Percentiles rank a stretch among this genome's conserved stretches.
Conservation (phyloP, 2,888 invertebrate genomes). For the Mantis religiosa region DNA sequence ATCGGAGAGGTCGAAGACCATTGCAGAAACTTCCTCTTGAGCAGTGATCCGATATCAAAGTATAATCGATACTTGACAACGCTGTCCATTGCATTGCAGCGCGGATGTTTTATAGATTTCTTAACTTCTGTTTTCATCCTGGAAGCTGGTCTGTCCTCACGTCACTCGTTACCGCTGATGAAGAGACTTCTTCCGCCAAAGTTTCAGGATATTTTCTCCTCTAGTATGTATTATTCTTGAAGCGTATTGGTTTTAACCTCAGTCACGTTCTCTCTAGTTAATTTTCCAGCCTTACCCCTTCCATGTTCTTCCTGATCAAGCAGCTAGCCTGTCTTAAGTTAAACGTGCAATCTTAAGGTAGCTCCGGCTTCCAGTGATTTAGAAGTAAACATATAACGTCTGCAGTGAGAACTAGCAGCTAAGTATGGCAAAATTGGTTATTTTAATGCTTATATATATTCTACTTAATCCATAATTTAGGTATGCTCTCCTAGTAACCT, state of each 20-base stretch:
- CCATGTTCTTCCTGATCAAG: neutral
- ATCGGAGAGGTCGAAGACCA: too few relatives aligned
- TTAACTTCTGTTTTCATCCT: neutral
- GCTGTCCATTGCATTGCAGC: neutral
- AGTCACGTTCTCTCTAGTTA: neutral
- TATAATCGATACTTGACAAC: neutral
- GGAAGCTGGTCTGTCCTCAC: neutral
- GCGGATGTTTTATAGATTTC: neutral
- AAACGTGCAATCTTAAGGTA: neutral
- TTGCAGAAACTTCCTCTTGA: neutral
- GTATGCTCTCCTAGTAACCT: too few relatives aligned
- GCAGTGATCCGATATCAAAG: neutral
- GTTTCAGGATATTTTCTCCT: neutral
- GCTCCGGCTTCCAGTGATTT: too few relatives aligned
- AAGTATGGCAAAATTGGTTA: too few relatives aligned
- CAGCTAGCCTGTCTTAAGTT: neutral
- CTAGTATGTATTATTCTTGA: neutral
- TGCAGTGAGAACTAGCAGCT: too few relatives aligned
- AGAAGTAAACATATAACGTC: too few relatives aligned
- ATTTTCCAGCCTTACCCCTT: neutral
- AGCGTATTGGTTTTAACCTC: neutral
- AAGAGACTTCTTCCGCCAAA: neutral
- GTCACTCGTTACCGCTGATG: neutral
- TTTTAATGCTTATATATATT: too few relatives aligned
- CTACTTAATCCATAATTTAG: too few relatives aligned